Percentiles rank a stretch among this genome's conserved stretches.
Evolutionary conservation across 2,888 invertebrate species (phyloP).

Genomic region (Drosophila barbarae): DNA sequence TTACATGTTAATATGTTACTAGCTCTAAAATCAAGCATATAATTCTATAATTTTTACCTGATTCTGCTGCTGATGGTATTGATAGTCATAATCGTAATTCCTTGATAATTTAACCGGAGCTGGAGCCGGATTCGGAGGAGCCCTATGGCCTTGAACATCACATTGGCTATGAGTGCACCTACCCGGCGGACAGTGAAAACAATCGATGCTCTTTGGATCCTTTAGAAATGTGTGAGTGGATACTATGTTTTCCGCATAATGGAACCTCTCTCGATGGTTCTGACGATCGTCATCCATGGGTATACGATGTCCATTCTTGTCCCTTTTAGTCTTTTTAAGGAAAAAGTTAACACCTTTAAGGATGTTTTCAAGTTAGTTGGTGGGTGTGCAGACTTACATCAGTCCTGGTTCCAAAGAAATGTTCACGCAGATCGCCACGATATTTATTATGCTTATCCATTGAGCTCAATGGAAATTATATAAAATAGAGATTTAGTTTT

Average conservation of each 20-base stretch:
- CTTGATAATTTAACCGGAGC: background rate
- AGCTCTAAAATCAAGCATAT: background rate
- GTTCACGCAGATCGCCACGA: constrained; percentile 34
- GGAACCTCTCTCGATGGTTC: background rate
- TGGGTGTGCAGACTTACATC: constrained; percentile 1
- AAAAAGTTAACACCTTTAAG: background rate
- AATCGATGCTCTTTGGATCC: background rate
- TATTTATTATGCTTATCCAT: constrained; percentile 32
- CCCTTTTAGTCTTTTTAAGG: background rate
- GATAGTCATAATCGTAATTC: background rate
- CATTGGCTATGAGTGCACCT: background rate
- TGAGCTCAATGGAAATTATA: background rate
- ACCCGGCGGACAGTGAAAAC: background rate
- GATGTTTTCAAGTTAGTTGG: background rate
- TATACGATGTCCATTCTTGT: constrained; percentile 5
- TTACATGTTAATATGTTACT: no score
- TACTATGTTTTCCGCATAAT: background rate
- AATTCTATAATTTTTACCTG: background rate
- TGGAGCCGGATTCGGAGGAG: background rate
- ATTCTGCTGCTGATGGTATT: background rate
- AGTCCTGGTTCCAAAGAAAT: constrained; percentile 38
- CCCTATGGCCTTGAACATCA: background rate
- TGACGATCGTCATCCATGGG: background rate
- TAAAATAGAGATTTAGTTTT: background rate
- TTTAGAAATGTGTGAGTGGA: background rate